phyloP scores from a whole-genome alignment of 2,797 vertebrate species.

The Crocodylus rhombifer region DNA sequence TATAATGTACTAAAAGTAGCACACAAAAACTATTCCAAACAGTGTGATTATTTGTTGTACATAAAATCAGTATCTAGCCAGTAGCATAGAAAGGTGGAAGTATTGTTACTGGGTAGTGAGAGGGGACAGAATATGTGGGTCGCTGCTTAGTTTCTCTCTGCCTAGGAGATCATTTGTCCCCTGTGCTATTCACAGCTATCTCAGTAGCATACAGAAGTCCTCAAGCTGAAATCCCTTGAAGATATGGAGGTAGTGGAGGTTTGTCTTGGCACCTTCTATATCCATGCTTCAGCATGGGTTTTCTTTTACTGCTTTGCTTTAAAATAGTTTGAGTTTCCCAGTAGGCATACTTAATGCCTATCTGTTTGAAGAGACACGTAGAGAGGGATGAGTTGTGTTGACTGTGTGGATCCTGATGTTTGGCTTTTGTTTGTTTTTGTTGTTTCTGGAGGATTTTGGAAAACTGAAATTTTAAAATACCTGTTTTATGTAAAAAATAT shows the following conservation, averaged over 20 bases:
- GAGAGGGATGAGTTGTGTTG: slow-evolving; percentile 1
- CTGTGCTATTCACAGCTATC: slow-evolving; percentile 34
- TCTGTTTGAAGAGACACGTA: fast-evolving
- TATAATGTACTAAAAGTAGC: slow-evolving; percentile 24
- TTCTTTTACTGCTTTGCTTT: slow-evolving; percentile 38
- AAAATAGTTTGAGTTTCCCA: not conserved
- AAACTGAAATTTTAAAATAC: not conserved
- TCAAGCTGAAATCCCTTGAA: slow-evolving; percentile 38
- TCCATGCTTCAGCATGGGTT: slow-evolving; percentile 23
- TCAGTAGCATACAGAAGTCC: slow-evolving; percentile 30
- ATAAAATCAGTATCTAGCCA: slow-evolving; percentile 45
- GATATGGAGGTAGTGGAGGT: not conserved
- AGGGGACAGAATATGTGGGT: not conserved
- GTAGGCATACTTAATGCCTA: not conserved
- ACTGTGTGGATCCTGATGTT: not conserved
- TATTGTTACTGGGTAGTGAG: not conserved
- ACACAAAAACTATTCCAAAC: slow-evolving; percentile 24
- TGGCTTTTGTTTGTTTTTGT: not conserved
- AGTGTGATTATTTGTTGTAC: slow-evolving; percentile 40
- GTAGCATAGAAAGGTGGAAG: slow-evolving; percentile 35
- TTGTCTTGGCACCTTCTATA: slow-evolving; percentile 30
- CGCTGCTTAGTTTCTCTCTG: slow-evolving; percentile 17
- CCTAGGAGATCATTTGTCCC: slow-evolving; percentile 39
- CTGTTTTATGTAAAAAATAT: not conserved
- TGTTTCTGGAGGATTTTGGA: not conserved